Percentiles rank a stretch among this genome's conserved stretches.
Evolutionary conservation across 2,797 vertebrate species (phyloP).

Genomic region (Ispidina lecontei): DNA sequence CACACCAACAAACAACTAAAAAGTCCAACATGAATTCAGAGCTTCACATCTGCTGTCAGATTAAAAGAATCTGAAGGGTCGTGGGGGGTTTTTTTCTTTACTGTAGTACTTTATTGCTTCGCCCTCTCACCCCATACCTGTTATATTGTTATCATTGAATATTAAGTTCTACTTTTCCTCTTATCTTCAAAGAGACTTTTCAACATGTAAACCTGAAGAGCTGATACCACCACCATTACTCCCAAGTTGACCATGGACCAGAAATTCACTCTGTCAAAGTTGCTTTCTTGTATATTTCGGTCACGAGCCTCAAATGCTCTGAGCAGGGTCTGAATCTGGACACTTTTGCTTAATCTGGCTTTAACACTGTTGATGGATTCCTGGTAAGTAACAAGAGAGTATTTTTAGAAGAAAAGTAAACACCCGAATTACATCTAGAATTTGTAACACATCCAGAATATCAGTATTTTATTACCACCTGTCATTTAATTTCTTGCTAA

Average conservation of each 20-base stretch:
- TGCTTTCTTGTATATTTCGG: constrained; percentile 96
- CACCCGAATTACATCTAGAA: neutral
- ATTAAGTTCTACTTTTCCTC: constrained; percentile 90
- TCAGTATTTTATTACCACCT: neutral
- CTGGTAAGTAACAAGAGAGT: constrained; percentile 74
- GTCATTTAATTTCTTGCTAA: neutral
- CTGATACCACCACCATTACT: constrained; percentile 90
- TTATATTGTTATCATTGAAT: neutral
- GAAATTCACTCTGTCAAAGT: constrained; percentile 92
- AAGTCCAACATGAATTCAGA: neutral
- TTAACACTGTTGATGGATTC: constrained; percentile 97
- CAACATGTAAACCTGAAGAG: constrained; percentile 91
- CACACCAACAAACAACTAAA: neutral
- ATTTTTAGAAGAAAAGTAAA: constrained; percentile 8
- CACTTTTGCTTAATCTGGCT: constrained; percentile 91
- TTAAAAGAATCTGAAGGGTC: constrained; percentile 42
- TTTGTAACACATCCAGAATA: neutral
- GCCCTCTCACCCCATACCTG: neutral
- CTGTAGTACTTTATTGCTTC: constrained; percentile 28
- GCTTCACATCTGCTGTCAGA: neutral
- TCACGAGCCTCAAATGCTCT: constrained; percentile 96
- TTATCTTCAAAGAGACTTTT: constrained; percentile 96
- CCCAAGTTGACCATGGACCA: constrained; percentile 91
- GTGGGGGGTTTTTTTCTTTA: neutral
- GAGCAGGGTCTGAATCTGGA: constrained; percentile 92